These are phyloP conservation scores for Cariama cristata DNA, from an alignment of 2,113 vertebrate genomes.

Conservation along the genomic window DNA sequence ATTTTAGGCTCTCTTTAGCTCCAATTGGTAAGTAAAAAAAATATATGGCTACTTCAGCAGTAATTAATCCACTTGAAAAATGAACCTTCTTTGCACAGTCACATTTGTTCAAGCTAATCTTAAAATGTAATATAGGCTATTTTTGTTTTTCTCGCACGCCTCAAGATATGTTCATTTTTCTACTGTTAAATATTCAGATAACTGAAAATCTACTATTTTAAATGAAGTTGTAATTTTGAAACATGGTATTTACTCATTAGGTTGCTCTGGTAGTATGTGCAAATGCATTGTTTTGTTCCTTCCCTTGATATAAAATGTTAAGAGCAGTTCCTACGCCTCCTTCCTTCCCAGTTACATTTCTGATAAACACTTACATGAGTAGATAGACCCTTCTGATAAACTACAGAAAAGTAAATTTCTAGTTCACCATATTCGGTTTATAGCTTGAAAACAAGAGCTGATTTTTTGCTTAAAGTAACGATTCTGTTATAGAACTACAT, in stretches of 20 bases:
- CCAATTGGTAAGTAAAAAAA: not conserved
- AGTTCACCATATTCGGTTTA: not conserved
- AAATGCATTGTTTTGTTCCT: not conserved
- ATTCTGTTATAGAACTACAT: not conserved
- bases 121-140: not conserved
- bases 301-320: not conserved
- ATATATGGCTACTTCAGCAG: not conserved
- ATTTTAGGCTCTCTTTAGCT: not conserved
- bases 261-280: not conserved
- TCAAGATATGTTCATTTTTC: not conserved
- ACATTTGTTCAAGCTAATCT: not conserved
- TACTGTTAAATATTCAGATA: not conserved
- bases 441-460: not conserved
- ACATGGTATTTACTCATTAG: not conserved
- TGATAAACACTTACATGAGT: not conserved
- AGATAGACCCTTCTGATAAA: not conserved
- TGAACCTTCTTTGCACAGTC: not conserved
- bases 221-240: not conserved
- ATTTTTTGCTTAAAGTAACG: not conserved
- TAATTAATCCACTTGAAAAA: not conserved
- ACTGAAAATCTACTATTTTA: not conserved
- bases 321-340: not conserved
- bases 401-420: not conserved
- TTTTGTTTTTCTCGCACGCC: not conserved
- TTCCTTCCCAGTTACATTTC: not conserved